phyloP scores from a whole-genome alignment of 2,888 invertebrate species.

The Ariolimax columbianus region DNA sequence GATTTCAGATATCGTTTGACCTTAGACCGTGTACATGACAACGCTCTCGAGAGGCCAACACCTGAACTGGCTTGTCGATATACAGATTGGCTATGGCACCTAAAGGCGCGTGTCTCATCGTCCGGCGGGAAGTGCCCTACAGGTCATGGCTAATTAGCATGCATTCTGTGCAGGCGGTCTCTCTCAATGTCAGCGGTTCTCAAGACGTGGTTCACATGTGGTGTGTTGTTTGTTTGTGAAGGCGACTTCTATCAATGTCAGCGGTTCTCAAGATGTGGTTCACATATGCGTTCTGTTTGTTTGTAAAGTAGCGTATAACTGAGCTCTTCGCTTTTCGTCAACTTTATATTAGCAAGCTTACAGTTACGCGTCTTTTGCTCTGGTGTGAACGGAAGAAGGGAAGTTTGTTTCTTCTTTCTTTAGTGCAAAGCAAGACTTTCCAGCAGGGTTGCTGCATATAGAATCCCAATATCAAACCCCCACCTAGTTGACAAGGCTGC shows the following conservation, averaged over 20 bases:
- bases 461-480: too few species aligned
- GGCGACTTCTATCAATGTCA: not conserved
- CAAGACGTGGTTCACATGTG: not conserved
- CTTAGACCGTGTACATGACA: not conserved
- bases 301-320: too few species aligned
- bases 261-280: not conserved
- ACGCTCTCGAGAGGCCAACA: not conserved
- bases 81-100: not conserved
- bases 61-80: not conserved
- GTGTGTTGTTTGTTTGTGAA: not conserved
- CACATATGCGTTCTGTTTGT: not conserved
- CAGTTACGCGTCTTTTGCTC: too few species aligned
- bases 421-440: too few species aligned
- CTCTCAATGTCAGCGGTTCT: not conserved
- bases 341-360: too few species aligned
- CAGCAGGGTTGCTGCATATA: too few species aligned
- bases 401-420: too few species aligned
- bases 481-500: too few species aligned
- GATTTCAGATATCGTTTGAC: not conserved
- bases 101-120: not conserved
- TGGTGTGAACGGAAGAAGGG: too few species aligned
- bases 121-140: not conserved
- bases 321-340: too few species aligned
- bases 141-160: not conserved
- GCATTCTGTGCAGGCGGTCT: not conserved